Percentiles rank a stretch among this genome's conserved stretches.
phyloP scores from a whole-genome alignment of 1,140 invertebrate species.

The Macrotrachela quadricornifera region DNA sequence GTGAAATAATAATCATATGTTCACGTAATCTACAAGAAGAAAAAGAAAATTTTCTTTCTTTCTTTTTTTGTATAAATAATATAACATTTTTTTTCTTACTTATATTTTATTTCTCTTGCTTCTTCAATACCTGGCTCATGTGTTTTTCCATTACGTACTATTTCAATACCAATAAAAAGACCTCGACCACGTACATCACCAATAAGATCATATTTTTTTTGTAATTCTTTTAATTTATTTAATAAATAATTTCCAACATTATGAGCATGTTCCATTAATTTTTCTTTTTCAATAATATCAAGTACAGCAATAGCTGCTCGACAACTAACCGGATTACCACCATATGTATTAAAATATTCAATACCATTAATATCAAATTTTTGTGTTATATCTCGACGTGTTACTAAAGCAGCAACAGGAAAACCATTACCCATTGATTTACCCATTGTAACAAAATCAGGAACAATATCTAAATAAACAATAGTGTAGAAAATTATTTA shows the following conservation, averaged over 20 bases:
- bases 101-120: slow-evolving; percentile 34
- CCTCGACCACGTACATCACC: slow-evolving; percentile 57
- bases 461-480: slow-evolving; percentile 55
- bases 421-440: slow-evolving; percentile 84
- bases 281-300: slow-evolving; percentile 68
- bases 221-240: slow-evolving; percentile 43
- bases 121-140: slow-evolving; percentile 58
- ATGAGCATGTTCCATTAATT: slow-evolving; percentile 53
- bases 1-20: too few relatives aligned
- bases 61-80: too few relatives aligned
- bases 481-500: slow-evolving; percentile 1
- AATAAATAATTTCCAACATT: slow-evolving; percentile 58
- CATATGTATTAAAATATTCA: slow-evolving; percentile 95
- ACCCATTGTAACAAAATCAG: slow-evolving; percentile 88
- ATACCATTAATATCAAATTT: slow-evolving; percentile 74
- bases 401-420: slow-evolving; percentile 86
- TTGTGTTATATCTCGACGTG: slow-evolving; percentile 67
- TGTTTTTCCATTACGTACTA: slow-evolving; percentile 54
- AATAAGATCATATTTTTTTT: slow-evolving; percentile 50
- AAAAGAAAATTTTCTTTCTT: too few relatives aligned
- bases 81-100: too few relatives aligned
- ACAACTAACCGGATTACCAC: slow-evolving; percentile 90
- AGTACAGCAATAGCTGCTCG: slow-evolving; percentile 82
- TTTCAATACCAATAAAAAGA: slow-evolving; percentile 74
- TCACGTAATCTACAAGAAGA: too few relatives aligned